Conservation (phyloP, 2,797 vertebrate species). For the Acrossocheilus wenchowensis region DNA sequence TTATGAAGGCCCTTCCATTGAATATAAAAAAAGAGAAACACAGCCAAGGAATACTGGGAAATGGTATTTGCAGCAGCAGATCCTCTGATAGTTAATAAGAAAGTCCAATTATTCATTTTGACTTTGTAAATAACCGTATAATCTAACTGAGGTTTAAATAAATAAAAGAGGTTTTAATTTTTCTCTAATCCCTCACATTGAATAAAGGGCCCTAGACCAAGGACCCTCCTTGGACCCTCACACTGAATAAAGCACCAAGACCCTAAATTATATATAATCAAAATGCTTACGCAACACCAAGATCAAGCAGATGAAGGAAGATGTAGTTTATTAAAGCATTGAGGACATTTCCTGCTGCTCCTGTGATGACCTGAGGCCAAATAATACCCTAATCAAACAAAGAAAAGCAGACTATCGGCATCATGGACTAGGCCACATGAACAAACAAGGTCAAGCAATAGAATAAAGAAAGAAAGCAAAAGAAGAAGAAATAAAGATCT, state of each 20-base stretch:
- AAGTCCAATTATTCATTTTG: background rate
- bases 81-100: slow-evolving; percentile 75
- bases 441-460: background rate
- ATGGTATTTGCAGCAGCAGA: slow-evolving; percentile 88
- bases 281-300: slow-evolving; percentile 86
- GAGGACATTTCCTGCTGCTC: slow-evolving; percentile 82
- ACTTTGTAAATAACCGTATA: background rate
- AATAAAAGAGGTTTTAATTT: background rate
- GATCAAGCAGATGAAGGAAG: slow-evolving; percentile 80
- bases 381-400: slow-evolving; percentile 82
- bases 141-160: background rate
- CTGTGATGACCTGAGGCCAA: slow-evolving; percentile 85
- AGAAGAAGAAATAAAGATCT: background rate
- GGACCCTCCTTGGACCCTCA: no score
- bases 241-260: background rate
- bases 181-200: background rate
- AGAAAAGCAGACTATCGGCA: background rate
- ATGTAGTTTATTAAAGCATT: slow-evolving; percentile 87
- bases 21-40: slow-evolving; percentile 83
- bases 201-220: background rate
- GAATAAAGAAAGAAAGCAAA: background rate
- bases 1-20: slow-evolving; percentile 81
- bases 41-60: slow-evolving; percentile 84
- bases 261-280: background rate
- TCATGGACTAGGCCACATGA: background rate